A percentile compares a stretch with the other conserved stretches of the same genome.
Evolutionary conservation across 2,113 vertebrate species (phyloP).

Genomic region (Halichoeres trimaculatus): DNA sequence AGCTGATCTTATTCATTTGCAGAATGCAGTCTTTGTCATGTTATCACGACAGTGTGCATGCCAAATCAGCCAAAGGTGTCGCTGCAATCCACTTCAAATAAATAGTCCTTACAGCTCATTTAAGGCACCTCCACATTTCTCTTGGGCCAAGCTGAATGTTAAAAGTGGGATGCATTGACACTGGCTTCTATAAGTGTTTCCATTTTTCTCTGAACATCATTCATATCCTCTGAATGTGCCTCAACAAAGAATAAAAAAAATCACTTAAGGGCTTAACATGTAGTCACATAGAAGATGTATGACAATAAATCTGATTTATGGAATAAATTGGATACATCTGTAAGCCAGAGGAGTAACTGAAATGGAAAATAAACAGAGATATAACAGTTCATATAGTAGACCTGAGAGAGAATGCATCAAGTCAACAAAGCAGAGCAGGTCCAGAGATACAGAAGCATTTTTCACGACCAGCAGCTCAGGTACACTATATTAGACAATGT

Average conservation of each 20-base stretch:
- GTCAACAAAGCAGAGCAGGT: neutral
- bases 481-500: slow-evolving; percentile 63
- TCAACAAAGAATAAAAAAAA: neutral
- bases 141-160: too few species aligned
- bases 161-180: neutral
- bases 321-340: neutral
- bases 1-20: too few species aligned
- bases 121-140: too few species aligned
- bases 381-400: neutral
- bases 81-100: too few species aligned
- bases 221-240: neutral
- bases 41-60: too few species aligned
- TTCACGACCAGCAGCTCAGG: slow-evolving; percentile 59
- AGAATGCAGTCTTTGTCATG: too few species aligned
- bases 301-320: neutral
- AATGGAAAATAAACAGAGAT: neutral
- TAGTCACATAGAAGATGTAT: neutral
- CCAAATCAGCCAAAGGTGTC: too few species aligned
- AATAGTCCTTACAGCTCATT: too few species aligned
- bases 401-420: slow-evolving; percentile 3
- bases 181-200: neutral
- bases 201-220: neutral
- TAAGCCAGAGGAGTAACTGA: neutral
- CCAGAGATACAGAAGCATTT: slow-evolving; percentile 34
- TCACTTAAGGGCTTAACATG: neutral